Conservation (phyloP, 2,888 invertebrate genomes). For the Rugalucina vietnamica region DNA sequence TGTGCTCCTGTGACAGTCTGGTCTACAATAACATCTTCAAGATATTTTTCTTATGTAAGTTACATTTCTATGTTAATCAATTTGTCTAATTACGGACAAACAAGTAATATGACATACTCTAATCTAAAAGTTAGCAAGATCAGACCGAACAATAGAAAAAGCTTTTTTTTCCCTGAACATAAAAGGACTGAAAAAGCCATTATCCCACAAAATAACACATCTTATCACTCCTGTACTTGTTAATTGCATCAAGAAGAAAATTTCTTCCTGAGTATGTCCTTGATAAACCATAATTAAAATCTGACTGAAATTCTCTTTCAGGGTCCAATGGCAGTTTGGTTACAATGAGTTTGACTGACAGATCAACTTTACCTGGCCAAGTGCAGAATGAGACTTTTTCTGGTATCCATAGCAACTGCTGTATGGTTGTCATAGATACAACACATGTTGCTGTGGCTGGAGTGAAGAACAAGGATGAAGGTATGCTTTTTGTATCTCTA, state of each 20-base stretch:
- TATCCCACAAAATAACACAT: no score
- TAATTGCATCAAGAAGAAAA: no score
- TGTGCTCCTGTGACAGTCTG: conserved; percentile 30
- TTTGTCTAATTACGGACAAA: no score
- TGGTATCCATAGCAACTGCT: conserved; percentile 29
- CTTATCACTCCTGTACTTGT: no score
- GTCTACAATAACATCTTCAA: background rate
- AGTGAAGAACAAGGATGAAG: conserved; percentile 43
- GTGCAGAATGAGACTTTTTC: conserved; percentile 19
- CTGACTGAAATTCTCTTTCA: conserved; percentile 41
- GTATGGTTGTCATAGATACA: conserved; percentile 52
- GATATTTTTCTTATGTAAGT: conserved; percentile 37
- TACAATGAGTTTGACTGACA: conserved; percentile 10
- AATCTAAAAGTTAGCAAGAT: no score
- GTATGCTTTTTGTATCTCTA: no score
- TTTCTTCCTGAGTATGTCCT: no score
- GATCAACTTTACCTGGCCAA: background rate
- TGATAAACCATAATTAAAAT: no score
- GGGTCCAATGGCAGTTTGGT: conserved; percentile 52
- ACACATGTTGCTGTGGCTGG: conserved; percentile 67
- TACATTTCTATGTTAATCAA: background rate
- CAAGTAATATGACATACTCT: no score
- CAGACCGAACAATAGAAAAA: no score
- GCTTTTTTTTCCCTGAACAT: no score
- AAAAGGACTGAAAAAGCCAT: no score